These are phyloP conservation scores for Syngnathus rostellatus DNA, from an alignment of 2,797 vertebrate genomes.

Conservation along the genomic window DNA sequence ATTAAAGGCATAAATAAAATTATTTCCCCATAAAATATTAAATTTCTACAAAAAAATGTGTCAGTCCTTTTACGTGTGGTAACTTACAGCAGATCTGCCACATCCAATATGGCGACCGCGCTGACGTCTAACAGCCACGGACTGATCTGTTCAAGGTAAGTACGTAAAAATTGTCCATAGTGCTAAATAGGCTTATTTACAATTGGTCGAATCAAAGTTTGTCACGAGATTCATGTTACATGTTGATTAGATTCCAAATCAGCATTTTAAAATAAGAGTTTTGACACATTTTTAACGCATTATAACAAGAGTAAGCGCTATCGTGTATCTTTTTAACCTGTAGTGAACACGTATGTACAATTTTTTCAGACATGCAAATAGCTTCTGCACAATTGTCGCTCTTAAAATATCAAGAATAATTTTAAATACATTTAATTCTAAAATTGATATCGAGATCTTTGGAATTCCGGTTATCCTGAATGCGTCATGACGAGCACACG, in stretches of 20 bases:
- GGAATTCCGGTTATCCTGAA: slow-evolving; percentile 15
- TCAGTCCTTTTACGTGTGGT: no score
- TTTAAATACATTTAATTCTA: background rate
- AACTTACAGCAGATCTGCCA: no score
- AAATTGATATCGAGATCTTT: background rate
- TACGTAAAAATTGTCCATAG: no score
- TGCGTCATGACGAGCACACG: slow-evolving; percentile 22
- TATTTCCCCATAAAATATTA: no score
- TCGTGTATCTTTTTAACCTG: no score
- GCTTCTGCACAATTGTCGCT: background rate
- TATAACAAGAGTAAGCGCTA: background rate
- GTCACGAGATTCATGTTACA: background rate
- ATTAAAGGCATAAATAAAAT: no score
- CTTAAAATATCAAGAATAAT: background rate
- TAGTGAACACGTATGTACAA: background rate
- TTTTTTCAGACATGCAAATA: background rate
- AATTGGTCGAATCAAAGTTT: background rate
- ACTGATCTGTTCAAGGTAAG: no score
- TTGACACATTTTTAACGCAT: background rate
- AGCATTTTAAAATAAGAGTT: background rate
- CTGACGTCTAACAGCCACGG: no score
- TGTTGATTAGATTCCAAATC: background rate
- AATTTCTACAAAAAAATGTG: no score
- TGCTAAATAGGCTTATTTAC: background rate
- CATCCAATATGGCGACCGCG: background rate